phyloP scores from a whole-genome alignment of 2,797 vertebrate species.

The Poeciliopsis presidionis region DNA sequence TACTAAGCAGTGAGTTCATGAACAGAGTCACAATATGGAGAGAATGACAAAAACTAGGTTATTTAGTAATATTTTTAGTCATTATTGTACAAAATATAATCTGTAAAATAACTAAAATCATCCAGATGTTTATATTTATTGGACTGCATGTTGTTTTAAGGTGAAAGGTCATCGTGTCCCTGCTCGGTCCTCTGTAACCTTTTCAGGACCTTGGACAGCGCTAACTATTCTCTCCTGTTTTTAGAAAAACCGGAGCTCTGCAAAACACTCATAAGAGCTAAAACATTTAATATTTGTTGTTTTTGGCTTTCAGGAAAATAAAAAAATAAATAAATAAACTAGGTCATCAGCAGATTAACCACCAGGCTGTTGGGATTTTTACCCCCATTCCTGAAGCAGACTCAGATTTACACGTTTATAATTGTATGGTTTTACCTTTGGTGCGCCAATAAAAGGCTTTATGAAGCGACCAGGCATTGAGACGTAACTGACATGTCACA shows the following conservation, averaged over 20 bases:
- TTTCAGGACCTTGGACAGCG: constrained; percentile 57
- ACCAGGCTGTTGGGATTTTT: background rate
- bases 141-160: background rate
- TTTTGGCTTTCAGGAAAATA: background rate
- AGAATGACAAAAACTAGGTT: background rate
- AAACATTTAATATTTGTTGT: background rate
- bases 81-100: background rate
- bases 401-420: background rate
- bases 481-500: constrained; percentile 45
- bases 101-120: background rate
- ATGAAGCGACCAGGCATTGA: background rate
- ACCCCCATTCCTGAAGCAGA: background rate
- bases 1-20: no score
- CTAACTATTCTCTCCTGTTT: background rate
- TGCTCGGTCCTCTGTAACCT: background rate
- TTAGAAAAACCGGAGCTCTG: background rate
- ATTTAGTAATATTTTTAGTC: background rate
- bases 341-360: background rate
- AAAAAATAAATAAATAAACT: background rate
- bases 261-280: background rate
- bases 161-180: background rate
- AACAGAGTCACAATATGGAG: background rate
- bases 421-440: background rate
- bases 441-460: background rate
- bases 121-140: background rate